phyloP scores from a whole-genome alignment of 2,888 invertebrate species.

The Brenthis ino region DNA sequence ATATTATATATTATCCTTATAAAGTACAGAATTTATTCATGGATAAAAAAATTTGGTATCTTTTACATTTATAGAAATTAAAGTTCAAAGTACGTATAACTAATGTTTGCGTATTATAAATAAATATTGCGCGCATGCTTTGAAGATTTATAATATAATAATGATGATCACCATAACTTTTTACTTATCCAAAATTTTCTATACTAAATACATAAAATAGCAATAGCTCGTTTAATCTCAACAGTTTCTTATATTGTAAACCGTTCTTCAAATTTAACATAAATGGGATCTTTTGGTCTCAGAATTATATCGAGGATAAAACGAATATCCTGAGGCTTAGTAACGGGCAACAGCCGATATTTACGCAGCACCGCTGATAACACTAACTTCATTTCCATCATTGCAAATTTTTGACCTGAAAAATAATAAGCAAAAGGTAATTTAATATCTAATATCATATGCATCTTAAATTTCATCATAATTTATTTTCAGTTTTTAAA shows the following conservation, averaged over 20 bases:
- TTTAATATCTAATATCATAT: no score
- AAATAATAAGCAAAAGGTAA: slow-evolving; percentile 29
- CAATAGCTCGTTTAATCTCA: background rate
- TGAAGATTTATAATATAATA: no score
- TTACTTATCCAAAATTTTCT: no score
- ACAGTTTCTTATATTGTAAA: slow-evolving; percentile 35
- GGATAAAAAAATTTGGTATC: no score
- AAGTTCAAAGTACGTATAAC: no score
- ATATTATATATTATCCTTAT: no score
- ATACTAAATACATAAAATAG: background rate
- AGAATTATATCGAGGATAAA: slow-evolving; percentile 67
- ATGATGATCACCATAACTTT: no score
- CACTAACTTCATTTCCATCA: slow-evolving; percentile 83
- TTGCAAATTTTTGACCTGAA: slow-evolving; percentile 84
- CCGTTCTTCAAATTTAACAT: slow-evolving; percentile 58
- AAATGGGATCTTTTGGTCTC: slow-evolving; percentile 61
- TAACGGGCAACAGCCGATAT: slow-evolving; percentile 72
- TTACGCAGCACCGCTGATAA: slow-evolving; percentile 75
- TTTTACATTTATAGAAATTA: no score
- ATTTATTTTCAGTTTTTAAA: no score
- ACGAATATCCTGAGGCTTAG: slow-evolving; percentile 66
- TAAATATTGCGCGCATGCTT: no score
- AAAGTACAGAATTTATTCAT: no score
- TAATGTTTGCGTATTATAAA: no score
- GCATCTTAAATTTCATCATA: slow-evolving; percentile 46